A percentile compares a stretch with the other conserved stretches of the same genome.
phyloP scores from a whole-genome alignment of 2,113 vertebrate species.

The Barnardius zonarius region DNA sequence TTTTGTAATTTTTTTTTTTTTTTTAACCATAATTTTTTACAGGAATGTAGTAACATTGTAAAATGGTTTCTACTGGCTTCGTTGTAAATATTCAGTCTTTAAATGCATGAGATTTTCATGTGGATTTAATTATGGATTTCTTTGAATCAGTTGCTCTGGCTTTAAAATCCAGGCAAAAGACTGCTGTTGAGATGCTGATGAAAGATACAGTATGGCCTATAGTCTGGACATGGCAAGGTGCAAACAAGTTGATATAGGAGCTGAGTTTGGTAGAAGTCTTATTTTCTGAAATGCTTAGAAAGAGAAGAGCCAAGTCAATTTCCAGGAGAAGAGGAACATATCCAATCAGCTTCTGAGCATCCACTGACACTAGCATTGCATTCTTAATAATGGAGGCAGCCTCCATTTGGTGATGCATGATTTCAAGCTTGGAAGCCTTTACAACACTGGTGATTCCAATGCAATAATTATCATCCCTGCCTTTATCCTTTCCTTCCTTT shows the following conservation, averaged over 20 bases:
- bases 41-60: background rate
- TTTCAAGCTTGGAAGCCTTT: background rate
- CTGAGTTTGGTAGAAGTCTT: background rate
- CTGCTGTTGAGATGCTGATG: background rate
- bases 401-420: background rate
- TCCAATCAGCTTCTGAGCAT: background rate
- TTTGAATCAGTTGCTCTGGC: background rate
- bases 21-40: background rate
- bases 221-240: background rate
- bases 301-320: background rate
- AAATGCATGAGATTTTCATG: background rate
- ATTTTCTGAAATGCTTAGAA: background rate
- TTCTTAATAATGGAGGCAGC: background rate
- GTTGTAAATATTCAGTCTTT: background rate
- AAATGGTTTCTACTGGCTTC: background rate
- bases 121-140: background rate
- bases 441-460: background rate
- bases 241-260: background rate
- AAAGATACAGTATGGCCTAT: background rate
- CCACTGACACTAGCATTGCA: background rate
- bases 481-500: background rate
- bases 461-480: background rate
- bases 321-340: background rate
- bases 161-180: background rate
- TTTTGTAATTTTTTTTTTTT: background rate